Base-by-base conservation (phyloP, 2,797 vertebrate species). In the Rhinophrynus dorsalis region DNA sequence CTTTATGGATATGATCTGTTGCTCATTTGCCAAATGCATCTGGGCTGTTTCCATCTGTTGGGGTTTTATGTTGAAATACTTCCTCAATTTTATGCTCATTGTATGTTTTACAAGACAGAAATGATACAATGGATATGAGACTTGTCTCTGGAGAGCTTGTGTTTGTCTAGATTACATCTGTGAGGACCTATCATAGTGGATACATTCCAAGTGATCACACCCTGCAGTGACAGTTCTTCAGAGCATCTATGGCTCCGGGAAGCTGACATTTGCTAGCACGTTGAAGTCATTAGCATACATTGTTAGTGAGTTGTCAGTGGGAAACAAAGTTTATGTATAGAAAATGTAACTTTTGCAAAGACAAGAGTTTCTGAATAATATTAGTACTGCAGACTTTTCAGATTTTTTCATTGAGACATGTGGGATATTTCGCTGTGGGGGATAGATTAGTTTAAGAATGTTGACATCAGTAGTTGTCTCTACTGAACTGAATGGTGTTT, bases 221-320 rank as follows among this genome's bases (percentile, higher is more conserved):
- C 42, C 37, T 26, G 21, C 35, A 27, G 3, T 58, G 37, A 27
- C 56, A 58, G 56, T 15, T 26, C 12, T n/a, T 15, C 20, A 38
- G 13, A 26, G 21, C 3, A 17, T 15, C 9, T n/a, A 37, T 26
- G 55, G 40, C 35, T 57, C n/a, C n/a, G n/a, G 33, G 21, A 17
- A 27, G 23, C 21, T 27, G 23, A 15, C 21, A 17, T 24, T 40
- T 4, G 35, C 21, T 10, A 23, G 11, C 11, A 15, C 27, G 21
- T 27, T 40, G 35, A 33, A 58, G n/a, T 58, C n/a, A 42, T 58
- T 58, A 58, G 6, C n/a, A 24, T 15, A 42, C 20, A 42, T 58
- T 58, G 6, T 24, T 26, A 17, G 23, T 38, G n/a, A 9, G 12
- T 17, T 58, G 56, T 58, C 23, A 40, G 12, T 18, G 56, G n/a